Base-by-base conservation (phyloP, 1,140 invertebrate genomes). In the Tetramorium alpestre region DNA sequence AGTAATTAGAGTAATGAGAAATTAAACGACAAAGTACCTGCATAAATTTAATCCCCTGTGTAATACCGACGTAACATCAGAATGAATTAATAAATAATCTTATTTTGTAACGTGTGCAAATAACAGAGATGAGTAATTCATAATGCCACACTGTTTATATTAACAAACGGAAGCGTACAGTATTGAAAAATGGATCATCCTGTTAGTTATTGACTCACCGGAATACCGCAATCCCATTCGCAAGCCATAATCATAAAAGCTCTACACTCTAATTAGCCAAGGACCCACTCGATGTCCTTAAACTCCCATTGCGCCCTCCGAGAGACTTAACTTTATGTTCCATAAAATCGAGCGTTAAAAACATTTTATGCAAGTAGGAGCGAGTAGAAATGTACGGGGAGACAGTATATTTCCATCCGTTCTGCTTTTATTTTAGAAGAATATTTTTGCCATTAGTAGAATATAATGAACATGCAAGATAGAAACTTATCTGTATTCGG, bases 301-400 rank as follows among this genome's bases (percentile, higher is more conserved):
- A 65, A 65, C 25, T 16, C 58, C 3, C 69, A 73, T 38, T 33
- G 58, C 38, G 49, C 49, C 67, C 54, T 69, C 33, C 33, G 33
- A 33, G 41, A 69, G 49, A 89, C 56, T 75, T 69, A 78, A 54
- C 25, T 60, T 78, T 78, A 72, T 13, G 80, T 22, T 28, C 6
- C 16, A 87, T 49, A 62, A 77, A 89, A 49, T 25, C 44, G 8
- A 56, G 51, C 47, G 13, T 69, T 75, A 88, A 86, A 88, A 80
- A 86, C 75, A 89, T 89, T 86, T 86, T 47, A 73, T 62, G 51
- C 65, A 67, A 85, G n/a, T 28, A 72, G 54, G 22, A 47, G 10
- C n/a, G 2, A 25, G 13, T 33, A 33, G 8, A 25, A 84, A 84
- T 33, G 13, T 62, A 60, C 3, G 18, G 13, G 18, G 11, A 47